Base-by-base conservation (phyloP, 2,888 invertebrate genomes). In the Aphrophora alni region DNA sequence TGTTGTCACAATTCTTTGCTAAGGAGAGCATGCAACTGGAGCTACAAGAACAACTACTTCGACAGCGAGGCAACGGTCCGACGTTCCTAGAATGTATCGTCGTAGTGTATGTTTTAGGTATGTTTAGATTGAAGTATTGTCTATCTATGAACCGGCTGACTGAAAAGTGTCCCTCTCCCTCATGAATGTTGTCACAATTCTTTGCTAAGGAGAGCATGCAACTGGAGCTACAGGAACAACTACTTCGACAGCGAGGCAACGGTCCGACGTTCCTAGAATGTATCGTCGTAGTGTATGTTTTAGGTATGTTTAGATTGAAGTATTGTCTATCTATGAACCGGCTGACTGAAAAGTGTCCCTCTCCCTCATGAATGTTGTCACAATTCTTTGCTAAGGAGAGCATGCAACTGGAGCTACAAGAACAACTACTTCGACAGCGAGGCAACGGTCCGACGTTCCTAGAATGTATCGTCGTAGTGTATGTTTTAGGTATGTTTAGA, bases 391-490 rank as follows among this genome's bases (percentile, higher is more conserved):
- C 95, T 0, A 93, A 93, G 0, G 93, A 93, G 77, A 90, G 90
- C 85, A 93, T 93, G 93, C 92, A 90, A 83, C 89, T 90, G 82
- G 89, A 90, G 28, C 87, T 94, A 81, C 90, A 90, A 81, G 92
- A 93, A 84, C 92, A 92, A 86, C 89, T 93, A 78, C 88, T 91
- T 80, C 92, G 91, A 83, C 96, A 96, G 86, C 90, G 98, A 81
- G 98, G 98, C 4, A 94, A 95, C 80, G 92, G 93, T 7, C 98
- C 98, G 0, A 95, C 96, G 0, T 91, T 93, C 74, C 90, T 98
- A 72, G 98, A 98, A 88, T 89, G 94, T 84, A 89, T 96, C 26
- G 95, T 98, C 24, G 90, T 96, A 0, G 87, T 96, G 75, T 98
- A 96, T 88, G 95, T 98, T 5, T 87, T 95, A 76, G 98, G 95